A percentile compares a stretch with the other conserved stretches of the same genome.
Conservation (phyloP, 2,113 vertebrate species). For the Mus spicilegus region DNA sequence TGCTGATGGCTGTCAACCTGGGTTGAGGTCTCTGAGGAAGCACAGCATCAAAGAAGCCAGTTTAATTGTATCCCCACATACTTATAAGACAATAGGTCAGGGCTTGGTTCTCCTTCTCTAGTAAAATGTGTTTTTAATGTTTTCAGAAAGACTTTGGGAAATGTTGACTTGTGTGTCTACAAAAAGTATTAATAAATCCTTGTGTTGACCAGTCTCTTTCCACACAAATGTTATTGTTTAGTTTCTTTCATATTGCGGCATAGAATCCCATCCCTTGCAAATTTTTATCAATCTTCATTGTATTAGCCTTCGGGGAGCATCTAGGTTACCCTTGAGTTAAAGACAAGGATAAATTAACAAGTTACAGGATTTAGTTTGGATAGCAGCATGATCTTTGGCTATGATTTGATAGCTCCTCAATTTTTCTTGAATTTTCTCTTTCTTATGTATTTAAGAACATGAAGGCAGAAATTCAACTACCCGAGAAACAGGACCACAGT, state of each 20-base stretch:
- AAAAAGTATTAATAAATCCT: slow-evolving; percentile 30
- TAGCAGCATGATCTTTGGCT: neutral
- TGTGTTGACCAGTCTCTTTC: neutral
- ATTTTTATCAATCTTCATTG: slow-evolving; percentile 2
- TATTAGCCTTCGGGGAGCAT: neutral
- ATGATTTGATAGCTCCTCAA: neutral
- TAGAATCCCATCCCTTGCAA: neutral
- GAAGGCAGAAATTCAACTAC: neutral
- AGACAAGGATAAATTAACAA: neutral
- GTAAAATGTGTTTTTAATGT: neutral
- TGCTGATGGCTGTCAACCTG: neutral
- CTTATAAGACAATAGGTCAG: neutral
- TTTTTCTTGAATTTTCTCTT: slow-evolving; percentile 9
- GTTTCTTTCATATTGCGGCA: neutral
- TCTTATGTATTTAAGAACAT: slow-evolving; percentile 26
- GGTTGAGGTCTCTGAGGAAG: neutral
- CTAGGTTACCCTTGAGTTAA: neutral
- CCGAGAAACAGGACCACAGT: neutral
- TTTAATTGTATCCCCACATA: neutral
- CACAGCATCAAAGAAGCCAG: neutral
- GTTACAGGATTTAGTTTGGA: neutral
- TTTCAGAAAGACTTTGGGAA: slow-evolving; percentile 43
- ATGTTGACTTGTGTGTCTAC: neutral
- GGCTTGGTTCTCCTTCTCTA: neutral
- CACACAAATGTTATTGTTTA: neutral